These are phyloP conservation scores for Neotoxoptera formosana DNA, from an alignment of 1,140 invertebrate species.

Conservation along the genomic window DNA sequence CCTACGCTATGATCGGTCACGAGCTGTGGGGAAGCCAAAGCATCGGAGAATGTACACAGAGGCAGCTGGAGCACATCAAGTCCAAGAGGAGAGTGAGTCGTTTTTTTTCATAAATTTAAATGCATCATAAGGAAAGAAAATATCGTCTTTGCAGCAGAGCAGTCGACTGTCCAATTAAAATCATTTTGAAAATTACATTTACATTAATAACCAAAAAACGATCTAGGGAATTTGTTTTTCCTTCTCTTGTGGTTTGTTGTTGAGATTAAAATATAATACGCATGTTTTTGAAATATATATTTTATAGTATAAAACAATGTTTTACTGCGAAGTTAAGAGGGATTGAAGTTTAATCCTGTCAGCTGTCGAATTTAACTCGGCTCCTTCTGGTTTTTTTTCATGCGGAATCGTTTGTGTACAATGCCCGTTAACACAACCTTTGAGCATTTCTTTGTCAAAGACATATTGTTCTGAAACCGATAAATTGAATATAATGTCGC, in stretches of 20 bases:
- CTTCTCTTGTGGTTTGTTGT: background rate
- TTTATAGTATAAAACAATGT: background rate
- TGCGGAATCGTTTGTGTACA: background rate
- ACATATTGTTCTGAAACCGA: background rate
- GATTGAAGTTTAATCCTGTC: conserved; percentile 19
- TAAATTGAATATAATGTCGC: background rate
- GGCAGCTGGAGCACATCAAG: conserved; percentile 88
- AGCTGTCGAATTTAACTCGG: background rate
- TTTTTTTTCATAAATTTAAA: background rate
- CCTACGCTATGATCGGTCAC: conserved; percentile 88
- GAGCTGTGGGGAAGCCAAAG: conserved; percentile 95
- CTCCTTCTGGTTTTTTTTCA: background rate
- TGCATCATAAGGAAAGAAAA: background rate
- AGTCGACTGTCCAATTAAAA: background rate
- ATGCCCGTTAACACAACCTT: background rate
- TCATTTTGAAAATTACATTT: background rate
- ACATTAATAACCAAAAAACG: background rate
- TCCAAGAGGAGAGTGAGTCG: conserved; percentile 91
- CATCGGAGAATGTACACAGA: conserved; percentile 91
- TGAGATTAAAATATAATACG: background rate
- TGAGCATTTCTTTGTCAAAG: background rate
- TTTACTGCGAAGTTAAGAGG: background rate
- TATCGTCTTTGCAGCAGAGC: background rate
- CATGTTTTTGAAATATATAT: background rate
- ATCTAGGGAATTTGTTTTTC: background rate